phyloP scores from a whole-genome alignment of 2,888 invertebrate species.

The Cerastoderma edule region DNA sequence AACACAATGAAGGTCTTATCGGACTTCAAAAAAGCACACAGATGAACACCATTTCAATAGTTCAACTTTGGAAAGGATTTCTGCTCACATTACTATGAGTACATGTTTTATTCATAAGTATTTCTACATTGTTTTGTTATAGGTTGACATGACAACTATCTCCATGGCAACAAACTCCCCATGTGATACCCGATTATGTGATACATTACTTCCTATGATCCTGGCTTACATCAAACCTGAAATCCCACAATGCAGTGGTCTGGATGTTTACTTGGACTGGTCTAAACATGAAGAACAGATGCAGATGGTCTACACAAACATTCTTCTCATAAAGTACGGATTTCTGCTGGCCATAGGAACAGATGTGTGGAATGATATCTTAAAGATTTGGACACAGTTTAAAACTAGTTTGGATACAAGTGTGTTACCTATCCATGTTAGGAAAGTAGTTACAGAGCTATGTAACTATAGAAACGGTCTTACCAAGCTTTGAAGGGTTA shows the following conservation, averaged over 20 bases:
- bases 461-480: background rate
- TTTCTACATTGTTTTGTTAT: too few relatives aligned
- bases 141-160: too few relatives aligned
- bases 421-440: background rate
- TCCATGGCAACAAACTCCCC: background rate
- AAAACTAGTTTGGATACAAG: background rate
- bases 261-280: slow-evolving; percentile 3
- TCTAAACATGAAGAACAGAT: slow-evolving; percentile 7
- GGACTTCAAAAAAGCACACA: too few relatives aligned
- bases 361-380: background rate
- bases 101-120: too few relatives aligned
- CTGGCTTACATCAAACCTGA: background rate
- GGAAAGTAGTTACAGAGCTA: background rate
- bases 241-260: background rate
- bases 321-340: slow-evolving; percentile 5
- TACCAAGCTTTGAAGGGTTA: too few relatives aligned
- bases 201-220: slow-evolving; percentile 5
- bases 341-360: background rate
- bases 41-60: too few relatives aligned
- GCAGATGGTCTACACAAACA: background rate
- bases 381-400: background rate
- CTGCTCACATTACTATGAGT: too few relatives aligned
- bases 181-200: slow-evolving; percentile 3
- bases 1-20: too few relatives aligned
- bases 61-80: too few relatives aligned